A percentile compares a stretch with the other conserved stretches of the same genome.
Conservation (phyloP, 2,113 vertebrate genomes). For the Xenotilapia caudafasciata region DNA sequence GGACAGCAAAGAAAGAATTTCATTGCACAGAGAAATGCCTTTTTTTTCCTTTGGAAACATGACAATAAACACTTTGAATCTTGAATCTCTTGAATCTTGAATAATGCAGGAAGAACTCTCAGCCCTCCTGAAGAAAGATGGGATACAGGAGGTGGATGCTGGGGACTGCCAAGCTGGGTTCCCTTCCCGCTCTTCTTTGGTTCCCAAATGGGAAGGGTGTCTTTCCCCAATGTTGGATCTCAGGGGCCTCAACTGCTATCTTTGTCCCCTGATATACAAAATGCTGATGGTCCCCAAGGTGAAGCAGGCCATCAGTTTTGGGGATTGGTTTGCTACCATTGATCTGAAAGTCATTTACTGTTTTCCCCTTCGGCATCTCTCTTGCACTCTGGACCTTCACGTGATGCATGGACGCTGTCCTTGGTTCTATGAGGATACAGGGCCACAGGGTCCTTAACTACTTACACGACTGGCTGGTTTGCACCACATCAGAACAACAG, state of each 20-base stretch:
- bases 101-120: neutral
- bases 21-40: neutral
- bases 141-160: neutral
- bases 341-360: neutral
- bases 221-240: neutral
- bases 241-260: neutral
- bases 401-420: neutral
- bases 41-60: neutral
- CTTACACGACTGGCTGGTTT: neutral
- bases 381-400: neutral
- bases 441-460: neutral
- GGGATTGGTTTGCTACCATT: neutral
- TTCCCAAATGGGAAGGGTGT: neutral
- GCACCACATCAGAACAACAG: neutral
- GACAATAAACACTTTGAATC: neutral
- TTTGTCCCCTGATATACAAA: neutral
- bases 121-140: neutral
- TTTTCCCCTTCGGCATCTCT: neutral
- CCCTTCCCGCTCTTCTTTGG: neutral
- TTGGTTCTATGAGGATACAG: neutral
- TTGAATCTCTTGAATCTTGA: neutral
- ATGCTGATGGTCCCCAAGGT: neutral
- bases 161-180: neutral
- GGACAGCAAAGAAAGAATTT: neutral
- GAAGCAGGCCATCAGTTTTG: neutral